These are phyloP conservation scores for Pelochelys cantorii DNA, from an alignment of 2,797 vertebrate genomes.

Conservation along the genomic window DNA sequence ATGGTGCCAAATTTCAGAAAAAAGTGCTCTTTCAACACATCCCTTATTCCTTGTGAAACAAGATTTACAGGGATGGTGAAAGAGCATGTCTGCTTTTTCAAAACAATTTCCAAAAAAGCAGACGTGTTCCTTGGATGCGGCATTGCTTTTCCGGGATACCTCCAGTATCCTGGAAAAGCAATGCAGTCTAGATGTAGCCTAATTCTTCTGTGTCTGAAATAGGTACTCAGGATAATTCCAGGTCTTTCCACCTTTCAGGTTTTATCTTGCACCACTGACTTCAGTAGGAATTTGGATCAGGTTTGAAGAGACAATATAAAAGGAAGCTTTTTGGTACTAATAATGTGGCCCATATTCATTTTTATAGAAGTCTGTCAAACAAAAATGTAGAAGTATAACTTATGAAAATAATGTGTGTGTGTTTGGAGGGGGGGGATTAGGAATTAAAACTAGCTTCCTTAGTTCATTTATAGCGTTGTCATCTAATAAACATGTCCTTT, in stretches of 20 bases:
- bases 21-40: too few relatives aligned
- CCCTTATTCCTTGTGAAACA: too few relatives aligned
- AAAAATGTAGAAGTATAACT: background rate
- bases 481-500: background rate
- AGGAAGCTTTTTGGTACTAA: background rate
- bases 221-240: background rate
- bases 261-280: background rate
- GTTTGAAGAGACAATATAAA: background rate
- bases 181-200: background rate
- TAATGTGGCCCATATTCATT: background rate
- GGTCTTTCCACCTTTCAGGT: background rate
- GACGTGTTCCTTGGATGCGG: too few relatives aligned
- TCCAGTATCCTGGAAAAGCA: too few relatives aligned
- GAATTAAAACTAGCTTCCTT: background rate
- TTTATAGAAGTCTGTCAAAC: background rate
- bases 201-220: background rate
- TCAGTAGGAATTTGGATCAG: background rate
- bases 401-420: background rate
- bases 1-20: too few relatives aligned
- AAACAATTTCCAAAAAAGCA: too few relatives aligned
- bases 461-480: background rate
- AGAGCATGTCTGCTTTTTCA: too few relatives aligned
- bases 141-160: too few relatives aligned
- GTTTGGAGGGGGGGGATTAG: rapidly evolving
- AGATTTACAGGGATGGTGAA: too few relatives aligned